phyloP scores from a whole-genome alignment of 2,797 vertebrate genomes.

The Sebastes diploproa region DNA sequence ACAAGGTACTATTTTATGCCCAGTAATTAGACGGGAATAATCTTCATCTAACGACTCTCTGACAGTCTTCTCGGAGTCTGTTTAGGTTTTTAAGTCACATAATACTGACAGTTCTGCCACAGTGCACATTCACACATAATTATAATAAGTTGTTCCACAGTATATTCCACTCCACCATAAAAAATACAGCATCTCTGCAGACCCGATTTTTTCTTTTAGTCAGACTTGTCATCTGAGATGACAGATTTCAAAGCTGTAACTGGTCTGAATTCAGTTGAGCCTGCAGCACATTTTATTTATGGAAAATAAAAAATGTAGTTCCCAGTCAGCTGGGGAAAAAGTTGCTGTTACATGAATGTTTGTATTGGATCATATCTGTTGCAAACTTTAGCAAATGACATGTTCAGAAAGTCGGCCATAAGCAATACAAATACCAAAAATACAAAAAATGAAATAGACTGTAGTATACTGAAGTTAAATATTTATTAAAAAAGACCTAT shows the following conservation, averaged over 20 bases:
- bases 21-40: background rate
- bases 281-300: constrained; percentile 6
- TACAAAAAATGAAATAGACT: background rate
- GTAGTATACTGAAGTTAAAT: background rate
- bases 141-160: background rate
- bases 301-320: background rate
- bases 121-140: constrained; percentile 14
- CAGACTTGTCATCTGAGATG: constrained; percentile 16
- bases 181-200: constrained; percentile 16
- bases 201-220: background rate
- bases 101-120: constrained; percentile 7
- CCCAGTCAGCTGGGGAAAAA: background rate
- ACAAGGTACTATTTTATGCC: background rate
- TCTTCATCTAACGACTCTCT: background rate
- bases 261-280: constrained; percentile 7
- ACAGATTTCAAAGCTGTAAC: constrained; percentile 5
- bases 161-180: background rate
- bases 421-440: background rate
- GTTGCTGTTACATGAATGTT: background rate
- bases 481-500: background rate
- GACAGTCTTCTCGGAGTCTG: background rate
- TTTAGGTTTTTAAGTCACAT: background rate
- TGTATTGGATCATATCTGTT: background rate
- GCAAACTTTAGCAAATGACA: background rate
- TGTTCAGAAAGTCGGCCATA: background rate